Percentiles rank a stretch among this genome's conserved stretches.
Evolutionary conservation across 1,140 invertebrate genomes (phyloP).

Genomic region (Philopotamus ludificatus): DNA sequence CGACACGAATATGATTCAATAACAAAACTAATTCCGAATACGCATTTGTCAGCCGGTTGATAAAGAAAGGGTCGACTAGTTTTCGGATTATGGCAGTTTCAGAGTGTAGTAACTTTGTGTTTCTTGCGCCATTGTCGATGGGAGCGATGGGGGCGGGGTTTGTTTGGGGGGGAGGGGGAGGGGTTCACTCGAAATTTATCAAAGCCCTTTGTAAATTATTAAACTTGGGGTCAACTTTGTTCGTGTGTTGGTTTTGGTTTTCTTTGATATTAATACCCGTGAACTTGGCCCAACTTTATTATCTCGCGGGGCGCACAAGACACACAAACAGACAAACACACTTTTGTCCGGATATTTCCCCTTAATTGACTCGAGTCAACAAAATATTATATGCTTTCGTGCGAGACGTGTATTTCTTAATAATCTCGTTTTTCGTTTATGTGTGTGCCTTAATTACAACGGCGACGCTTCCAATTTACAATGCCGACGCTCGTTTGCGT

Average conservation of each 20-base stretch:
- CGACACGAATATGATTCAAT: conserved; percentile 39
- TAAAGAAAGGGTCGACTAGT: conserved; percentile 33
- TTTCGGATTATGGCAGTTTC: conserved; percentile 22
- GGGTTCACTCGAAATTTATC: conserved; percentile 32
- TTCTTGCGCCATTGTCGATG: conserved; percentile 29
- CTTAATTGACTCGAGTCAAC: conserved; percentile 5
- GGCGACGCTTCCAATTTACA: too few relatives aligned
- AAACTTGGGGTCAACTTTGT: conserved; percentile 34
- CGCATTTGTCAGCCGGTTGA: conserved; percentile 32
- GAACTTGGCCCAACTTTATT: conserved; percentile 32
- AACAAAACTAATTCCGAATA: conserved; percentile 38
- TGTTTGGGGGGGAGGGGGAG: too few relatives aligned
- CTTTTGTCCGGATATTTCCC: conserved; percentile 7
- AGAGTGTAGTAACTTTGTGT: conserved; percentile 18
- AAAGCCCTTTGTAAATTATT: conserved; percentile 39
- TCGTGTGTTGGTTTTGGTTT: conserved; percentile 40
- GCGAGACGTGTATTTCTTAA: not conserved
- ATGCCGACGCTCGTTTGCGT: too few relatives aligned
- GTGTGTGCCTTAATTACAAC: too few relatives aligned
- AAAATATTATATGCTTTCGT: not conserved
- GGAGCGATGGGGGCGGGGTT: too few relatives aligned
- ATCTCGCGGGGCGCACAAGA: conserved; percentile 26
- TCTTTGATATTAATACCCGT: conserved; percentile 39
- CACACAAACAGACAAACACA: conserved; percentile 35
- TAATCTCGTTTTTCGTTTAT: too few relatives aligned